Base-by-base conservation (phyloP, 2,797 vertebrate genomes). In the Rallus crepitans region DNA sequence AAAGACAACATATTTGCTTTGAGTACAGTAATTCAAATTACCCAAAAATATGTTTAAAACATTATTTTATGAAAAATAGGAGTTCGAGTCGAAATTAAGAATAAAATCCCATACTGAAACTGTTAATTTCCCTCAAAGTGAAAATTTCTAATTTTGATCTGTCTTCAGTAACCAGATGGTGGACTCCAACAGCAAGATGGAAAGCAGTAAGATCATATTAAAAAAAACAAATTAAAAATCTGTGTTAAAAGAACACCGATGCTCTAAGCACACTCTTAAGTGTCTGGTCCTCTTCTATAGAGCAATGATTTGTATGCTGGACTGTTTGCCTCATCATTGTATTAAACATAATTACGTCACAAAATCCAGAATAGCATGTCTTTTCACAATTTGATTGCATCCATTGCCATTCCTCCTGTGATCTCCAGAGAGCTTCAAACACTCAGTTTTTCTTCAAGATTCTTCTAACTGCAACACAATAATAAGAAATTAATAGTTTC, bases 1-100 rank as follows among this genome's bases (percentile, higher is more conserved):
- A 33, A 96, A 92, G 8, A 50, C 30, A 70, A 87, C 89, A 59
- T 56, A 6, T 61, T 83, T 81, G 7, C 31, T 94, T 25, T 53
- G 18, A 48, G 11, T 42, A 18, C 7, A 37, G 9, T 27, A 27
- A 47, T n/a, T 56, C 12, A 30, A 71, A 8, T 63, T 68, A 39
- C 3, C 18, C 4, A 9, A 30, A 76, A 77, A 6, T 33, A 10
- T 9, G 45, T 85, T 64, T 27, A 19, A 82, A 86, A 69, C 13
- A 27, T 73, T 37, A 6, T 75, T 56, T 88, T 52, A 30, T 57
- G 11, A 70, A 42, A 83, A 65, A 53, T 4, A 30, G 5, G 4
- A 14, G 2, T 5, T 72, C 33, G 39, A 53, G 15, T 76, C 73
- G 68, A 61, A 66, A 73, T 55, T 61, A 30, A 55, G 45, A 77